Base-by-base conservation (phyloP, 2,113 vertebrate species). In the Upupa epops region DNA sequence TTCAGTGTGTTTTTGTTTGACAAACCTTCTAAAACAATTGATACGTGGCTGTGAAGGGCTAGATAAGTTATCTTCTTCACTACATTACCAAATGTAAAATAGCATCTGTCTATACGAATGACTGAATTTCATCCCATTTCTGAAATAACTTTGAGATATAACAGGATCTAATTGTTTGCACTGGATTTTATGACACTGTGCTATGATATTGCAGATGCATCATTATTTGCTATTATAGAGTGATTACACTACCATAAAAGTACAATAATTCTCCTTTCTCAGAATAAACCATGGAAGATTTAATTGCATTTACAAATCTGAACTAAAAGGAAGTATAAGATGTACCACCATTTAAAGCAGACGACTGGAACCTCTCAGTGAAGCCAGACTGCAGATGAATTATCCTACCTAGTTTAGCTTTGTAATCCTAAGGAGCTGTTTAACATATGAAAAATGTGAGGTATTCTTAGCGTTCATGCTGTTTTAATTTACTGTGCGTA, bases 181-280 rank as follows among this genome's bases (percentile, higher is more conserved):
- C 49, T 92, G 70, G 29, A 52, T 89, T 95, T 94, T 75, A 75
- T 66, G 87, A 63, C 34, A 17, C 42, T 28, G 32, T 45, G 45
- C 71, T 82, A 85, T 69, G 71, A 92, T 80, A 85, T 24, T 76
- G 63, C 93, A 82, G 81, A 89, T 78, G 54, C 32, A 86, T 72
- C 55, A 82, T 93, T 95, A 86, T 93, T 92, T 94, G 84, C 75
- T 89, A 60, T 92, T 90, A 76, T 3, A 60, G 46, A 92, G 58
- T 63, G 90, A 94, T 92, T 93, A 77, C 48, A 66, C 32, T 26
- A 65, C 63, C 68, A 77, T 87, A 73, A 52, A 75, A 77, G 28
- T 29, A 58, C 1, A 82, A 51, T 36, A 66, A 94, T 94, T 84
- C 74, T 82, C 51, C 37, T 45, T 90, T 89, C 59, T 93, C 59